Evolutionary conservation across 2,888 invertebrate species (phyloP).

Genomic region (Apantesis nais): DNA sequence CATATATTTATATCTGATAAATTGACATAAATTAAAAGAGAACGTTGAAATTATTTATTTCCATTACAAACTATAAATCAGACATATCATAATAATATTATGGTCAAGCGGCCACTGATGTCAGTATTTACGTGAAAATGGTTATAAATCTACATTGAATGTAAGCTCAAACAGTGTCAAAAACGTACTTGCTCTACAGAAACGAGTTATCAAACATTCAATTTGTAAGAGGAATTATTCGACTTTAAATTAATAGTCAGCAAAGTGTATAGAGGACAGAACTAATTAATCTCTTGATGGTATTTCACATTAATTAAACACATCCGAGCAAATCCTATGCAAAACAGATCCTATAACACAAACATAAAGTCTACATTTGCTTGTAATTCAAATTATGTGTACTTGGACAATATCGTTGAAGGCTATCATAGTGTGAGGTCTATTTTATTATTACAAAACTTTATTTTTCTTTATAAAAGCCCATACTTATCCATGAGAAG

Average conservation of each 20-base stretch:
- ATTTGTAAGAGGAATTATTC: slow-evolving; percentile 73
- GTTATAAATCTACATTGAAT: slow-evolving; percentile 69
- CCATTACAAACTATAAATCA: slow-evolving; percentile 55
- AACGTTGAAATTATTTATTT: slow-evolving; percentile 40
- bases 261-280: slow-evolving; percentile 77
- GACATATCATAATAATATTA: slow-evolving; percentile 57
- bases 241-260: slow-evolving; percentile 75
- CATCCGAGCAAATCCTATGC: slow-evolving; percentile 33
- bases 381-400: slow-evolving; percentile 33
- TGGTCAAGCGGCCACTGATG: slow-evolving; percentile 59
- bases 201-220: slow-evolving; percentile 73
- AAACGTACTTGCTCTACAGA: slow-evolving; percentile 55
- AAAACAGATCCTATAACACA: slow-evolving; percentile 37
- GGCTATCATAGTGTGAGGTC: slow-evolving; percentile 75
- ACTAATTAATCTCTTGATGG: slow-evolving; percentile 80
- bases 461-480: slow-evolving; percentile 53
- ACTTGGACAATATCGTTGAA: slow-evolving; percentile 54
- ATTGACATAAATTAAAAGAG: slow-evolving; percentile 13
- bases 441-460: slow-evolving; percentile 60
- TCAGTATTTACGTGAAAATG: slow-evolving; percentile 62
- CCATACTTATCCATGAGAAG: slow-evolving; percentile 60
- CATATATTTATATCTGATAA: slow-evolving; percentile 45
- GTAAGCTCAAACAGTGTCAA: slow-evolving; percentile 58
- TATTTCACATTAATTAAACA: slow-evolving; percentile 75
- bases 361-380: slow-evolving; percentile 38